phyloP scores from a whole-genome alignment of 2,797 vertebrate genomes.

The Tamandua tetradactyla region DNA sequence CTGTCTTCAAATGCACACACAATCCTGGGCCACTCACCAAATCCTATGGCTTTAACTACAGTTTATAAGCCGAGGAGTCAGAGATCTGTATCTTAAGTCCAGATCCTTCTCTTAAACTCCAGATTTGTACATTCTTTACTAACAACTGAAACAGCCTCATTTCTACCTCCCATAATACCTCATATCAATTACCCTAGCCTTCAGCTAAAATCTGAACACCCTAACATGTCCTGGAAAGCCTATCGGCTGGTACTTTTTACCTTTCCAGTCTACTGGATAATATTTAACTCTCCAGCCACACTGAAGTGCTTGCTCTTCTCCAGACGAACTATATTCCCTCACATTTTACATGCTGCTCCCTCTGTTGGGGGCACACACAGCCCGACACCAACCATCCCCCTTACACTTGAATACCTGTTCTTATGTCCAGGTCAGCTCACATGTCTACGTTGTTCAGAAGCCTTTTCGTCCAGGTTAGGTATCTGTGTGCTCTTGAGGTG shows the following conservation, averaged over 20 bases:
- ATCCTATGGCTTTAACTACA: background rate
- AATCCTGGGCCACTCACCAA: background rate
- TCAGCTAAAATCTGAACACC: background rate
- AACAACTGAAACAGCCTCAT: background rate
- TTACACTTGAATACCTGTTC: background rate
- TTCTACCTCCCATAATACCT: background rate
- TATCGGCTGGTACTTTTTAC: background rate
- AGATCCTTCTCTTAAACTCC: background rate
- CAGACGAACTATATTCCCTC: background rate
- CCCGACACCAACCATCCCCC: background rate
- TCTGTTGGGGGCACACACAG: background rate
- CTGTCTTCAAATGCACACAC: background rate
- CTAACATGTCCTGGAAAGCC: background rate
- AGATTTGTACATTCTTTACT: background rate
- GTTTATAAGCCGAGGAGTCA: background rate
- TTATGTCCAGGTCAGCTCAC: background rate
- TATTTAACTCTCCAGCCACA: background rate
- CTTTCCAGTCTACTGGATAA: background rate
- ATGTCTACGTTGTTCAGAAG: background rate
- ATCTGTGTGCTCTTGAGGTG: background rate
- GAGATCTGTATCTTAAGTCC: background rate
- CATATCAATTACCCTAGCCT: background rate
- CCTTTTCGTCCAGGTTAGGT: background rate
- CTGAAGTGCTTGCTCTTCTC: background rate
- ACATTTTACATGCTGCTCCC: background rate